Evolutionary conservation across 2,113 vertebrate genomes (phyloP).

Genomic region (Actenoides lindsayi): DNA sequence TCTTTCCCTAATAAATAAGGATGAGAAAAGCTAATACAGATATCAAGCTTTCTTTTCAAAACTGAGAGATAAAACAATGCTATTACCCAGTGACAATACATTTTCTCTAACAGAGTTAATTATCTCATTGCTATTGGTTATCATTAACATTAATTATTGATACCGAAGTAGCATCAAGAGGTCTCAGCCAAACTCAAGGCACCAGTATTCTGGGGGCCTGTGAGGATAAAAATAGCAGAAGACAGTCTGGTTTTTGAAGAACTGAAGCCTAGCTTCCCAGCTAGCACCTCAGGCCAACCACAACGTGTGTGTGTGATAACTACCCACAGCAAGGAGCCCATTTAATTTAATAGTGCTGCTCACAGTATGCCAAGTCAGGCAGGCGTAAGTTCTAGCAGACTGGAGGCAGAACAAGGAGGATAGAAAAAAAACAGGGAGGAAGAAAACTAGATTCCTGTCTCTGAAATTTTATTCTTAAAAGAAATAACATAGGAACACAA

Average conservation of each 20-base stretch:
- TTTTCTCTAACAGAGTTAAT: slow-evolving; percentile 40
- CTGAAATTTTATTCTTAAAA: not conserved
- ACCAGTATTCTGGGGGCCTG: not conserved
- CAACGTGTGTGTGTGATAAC: not conserved
- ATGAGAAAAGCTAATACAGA: not conserved
- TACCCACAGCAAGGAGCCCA: not conserved
- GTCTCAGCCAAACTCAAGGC: not conserved
- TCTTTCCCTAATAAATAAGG: not conserved
- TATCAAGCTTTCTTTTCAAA: not conserved
- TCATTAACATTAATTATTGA: slow-evolving; percentile 45
- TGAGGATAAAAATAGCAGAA: not conserved
- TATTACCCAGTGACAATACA: not conserved
- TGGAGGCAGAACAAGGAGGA: not conserved
- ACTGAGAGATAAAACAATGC: not conserved
- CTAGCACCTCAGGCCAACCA: not conserved
- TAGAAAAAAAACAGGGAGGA: not conserved
- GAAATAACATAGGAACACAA: not conserved
- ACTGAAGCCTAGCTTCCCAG: not conserved
- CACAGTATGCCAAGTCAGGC: not conserved
- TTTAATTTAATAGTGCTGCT: not conserved
- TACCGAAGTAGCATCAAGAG: not conserved
- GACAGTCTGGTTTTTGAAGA: not conserved
- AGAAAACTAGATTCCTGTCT: not conserved
- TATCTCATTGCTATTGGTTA: not conserved
- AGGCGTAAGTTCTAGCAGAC: not conserved